phyloP scores from a whole-genome alignment of 2,797 vertebrate species.

The Oreochromis grahami region DNA sequence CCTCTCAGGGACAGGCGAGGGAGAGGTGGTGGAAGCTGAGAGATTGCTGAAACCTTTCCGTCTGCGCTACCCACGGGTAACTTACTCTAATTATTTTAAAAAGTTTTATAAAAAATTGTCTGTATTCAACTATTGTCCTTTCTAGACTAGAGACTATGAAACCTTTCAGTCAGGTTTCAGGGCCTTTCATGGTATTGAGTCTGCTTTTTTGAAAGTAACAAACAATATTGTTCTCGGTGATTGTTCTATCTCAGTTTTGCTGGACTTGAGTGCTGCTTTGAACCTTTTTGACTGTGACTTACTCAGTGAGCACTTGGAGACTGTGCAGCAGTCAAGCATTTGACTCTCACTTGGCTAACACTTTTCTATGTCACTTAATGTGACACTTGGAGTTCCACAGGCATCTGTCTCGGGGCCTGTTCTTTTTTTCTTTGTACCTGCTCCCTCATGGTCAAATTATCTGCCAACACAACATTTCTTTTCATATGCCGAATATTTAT shows the following conservation, averaged over 20 bases:
- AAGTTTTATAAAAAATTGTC: background rate
- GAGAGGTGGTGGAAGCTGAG: conserved; percentile 77
- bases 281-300: background rate
- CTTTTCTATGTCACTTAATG: background rate
- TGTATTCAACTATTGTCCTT: accelerated
- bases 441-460: background rate
- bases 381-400: background rate
- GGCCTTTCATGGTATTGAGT: background rate
- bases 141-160: background rate
- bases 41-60: conserved; percentile 76
- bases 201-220: background rate
- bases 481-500: background rate
- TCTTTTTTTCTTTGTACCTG: background rate
- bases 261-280: background rate
- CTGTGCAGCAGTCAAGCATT: background rate
- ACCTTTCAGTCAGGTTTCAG: background rate
- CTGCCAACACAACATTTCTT: background rate
- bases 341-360: background rate
- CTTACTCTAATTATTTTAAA: background rate
- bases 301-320: background rate
- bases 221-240: no score
- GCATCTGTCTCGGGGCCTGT: background rate
- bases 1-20: conserved; percentile 79
- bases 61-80: conserved; percentile 77
- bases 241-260: background rate